A percentile compares a stretch with the other conserved stretches of the same genome.
Evolutionary conservation across 53 echinoderm and acorn worm species (phyloP).

Genomic region (Arbacia lixula): DNA sequence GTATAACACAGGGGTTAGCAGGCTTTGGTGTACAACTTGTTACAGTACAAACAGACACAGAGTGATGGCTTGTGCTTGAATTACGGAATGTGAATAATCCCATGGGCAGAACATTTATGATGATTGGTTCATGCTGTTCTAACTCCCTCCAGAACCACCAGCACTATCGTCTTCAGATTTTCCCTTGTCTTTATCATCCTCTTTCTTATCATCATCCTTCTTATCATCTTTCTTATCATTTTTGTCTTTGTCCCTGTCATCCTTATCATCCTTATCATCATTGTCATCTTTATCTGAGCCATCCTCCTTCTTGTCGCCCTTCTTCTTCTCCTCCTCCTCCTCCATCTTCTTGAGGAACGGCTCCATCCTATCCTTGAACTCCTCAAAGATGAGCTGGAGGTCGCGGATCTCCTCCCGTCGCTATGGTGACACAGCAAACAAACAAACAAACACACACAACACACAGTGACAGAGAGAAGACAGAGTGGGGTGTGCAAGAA

Average conservation of each 20-base stretch:
- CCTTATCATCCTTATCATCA: slow-evolving; percentile 13
- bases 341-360: slow-evolving; percentile 57
- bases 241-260: slow-evolving; percentile 17
- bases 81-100: too few relatives aligned
- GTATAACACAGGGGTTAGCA: too few relatives aligned
- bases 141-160: slow-evolving; percentile 11
- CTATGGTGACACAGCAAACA: slow-evolving; percentile 61
- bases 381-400: slow-evolving; percentile 88
- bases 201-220: slow-evolving; percentile 16
- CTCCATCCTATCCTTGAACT: slow-evolving; percentile 68
- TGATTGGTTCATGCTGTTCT: too few relatives aligned
- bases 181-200: slow-evolving; percentile 23
- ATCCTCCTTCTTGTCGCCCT: slow-evolving; percentile 18
- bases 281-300: slow-evolving; percentile 17
- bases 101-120: too few relatives aligned
- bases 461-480: slow-evolving; percentile 12
- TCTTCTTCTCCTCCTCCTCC: slow-evolving; percentile 17
- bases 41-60: too few relatives aligned
- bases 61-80: too few relatives aligned
- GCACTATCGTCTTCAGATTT: slow-evolving; percentile 5
- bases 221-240: slow-evolving; percentile 7
- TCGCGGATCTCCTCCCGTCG: slow-evolving; percentile 91
- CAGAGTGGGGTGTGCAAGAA: slow-evolving; percentile 1
- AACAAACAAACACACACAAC: neutral
- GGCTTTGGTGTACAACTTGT: too few relatives aligned